Conservation (phyloP, 2,888 invertebrate genomes). For the Axea sp. region DNA sequence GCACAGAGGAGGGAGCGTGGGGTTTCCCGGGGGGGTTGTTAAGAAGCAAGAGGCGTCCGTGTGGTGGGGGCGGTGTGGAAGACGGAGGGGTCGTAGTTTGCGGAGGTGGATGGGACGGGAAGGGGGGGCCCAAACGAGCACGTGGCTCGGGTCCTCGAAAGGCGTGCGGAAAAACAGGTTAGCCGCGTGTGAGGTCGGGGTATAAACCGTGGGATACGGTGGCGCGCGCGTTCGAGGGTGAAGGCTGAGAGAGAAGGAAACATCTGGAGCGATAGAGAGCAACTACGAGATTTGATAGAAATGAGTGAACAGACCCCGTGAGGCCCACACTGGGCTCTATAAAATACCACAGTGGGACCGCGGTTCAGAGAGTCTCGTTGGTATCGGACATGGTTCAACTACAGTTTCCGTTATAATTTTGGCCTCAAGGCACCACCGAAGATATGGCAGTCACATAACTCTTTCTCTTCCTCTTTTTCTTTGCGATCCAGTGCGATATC, state of each 20-base stretch:
- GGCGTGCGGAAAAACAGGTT: constrained; percentile 45
- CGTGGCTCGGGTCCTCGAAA: constrained; percentile 33
- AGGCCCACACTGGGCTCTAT: too few species aligned
- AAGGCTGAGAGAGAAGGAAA: constrained; percentile 7
- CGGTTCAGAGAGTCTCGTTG: neutral
- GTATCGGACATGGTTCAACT: neutral
- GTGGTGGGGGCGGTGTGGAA: too few species aligned
- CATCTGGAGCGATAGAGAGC: constrained; percentile 2
- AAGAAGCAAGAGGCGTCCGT: neutral
- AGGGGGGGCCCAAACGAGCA: constrained; percentile 41
- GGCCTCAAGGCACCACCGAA: constrained; percentile 13
- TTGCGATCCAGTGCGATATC: constrained; percentile 6
- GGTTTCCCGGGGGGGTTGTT: constrained; percentile 58
- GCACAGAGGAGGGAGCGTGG: constrained; percentile 71
- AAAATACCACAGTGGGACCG: too few species aligned
- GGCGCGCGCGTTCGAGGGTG: constrained; percentile 40
- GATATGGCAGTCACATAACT: constrained; percentile 57
- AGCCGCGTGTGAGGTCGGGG: constrained; percentile 55
- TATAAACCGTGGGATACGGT: constrained; percentile 44
- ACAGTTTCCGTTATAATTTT: constrained; percentile 26
- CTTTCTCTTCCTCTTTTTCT: constrained; percentile 1
- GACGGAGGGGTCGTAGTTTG: too few species aligned
- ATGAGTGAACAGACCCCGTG: constrained; percentile 1
- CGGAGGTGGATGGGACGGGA: too few species aligned
- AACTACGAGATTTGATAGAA: constrained; percentile 1